Base-by-base conservation (phyloP, 2,888 invertebrate species). In the Drosophila ezoana region DNA sequence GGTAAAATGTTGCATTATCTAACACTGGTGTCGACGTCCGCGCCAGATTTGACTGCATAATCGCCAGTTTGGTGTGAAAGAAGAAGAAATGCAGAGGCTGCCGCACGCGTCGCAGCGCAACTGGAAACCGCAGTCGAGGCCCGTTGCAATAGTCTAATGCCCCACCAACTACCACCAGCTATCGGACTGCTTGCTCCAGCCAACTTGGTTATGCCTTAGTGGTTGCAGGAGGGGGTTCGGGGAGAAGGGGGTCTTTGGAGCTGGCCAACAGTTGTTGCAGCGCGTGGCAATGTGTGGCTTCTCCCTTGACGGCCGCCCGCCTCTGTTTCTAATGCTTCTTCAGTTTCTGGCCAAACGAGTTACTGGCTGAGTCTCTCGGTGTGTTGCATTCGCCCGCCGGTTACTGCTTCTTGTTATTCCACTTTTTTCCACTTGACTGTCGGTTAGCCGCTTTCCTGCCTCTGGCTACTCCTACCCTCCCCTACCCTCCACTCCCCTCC, bases 341-440 rank as follows among this genome's bases (percentile, higher is more conserved):
- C 74, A 65, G 51, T 79, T 76, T 72, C 85, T 88, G 76, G 81
- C 79, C 77, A 90, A 89, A 87, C 90, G 76, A 83, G 89, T 83
- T 88, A 69, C 53, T 57, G 28, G 65, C 38, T 37, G 45, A 11
- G 8, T 51, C 14, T 33, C 13, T 28, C 3, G 35, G 23, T 14
- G 23, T 23, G 44, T 52, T 64, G 64, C 70, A 58, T 57, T 57
- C 49, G 60, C 51, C 63, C 45, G 61, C 38, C 58, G 72, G 48
- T 70, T 53, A 33, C 68, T 68, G 76, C 85, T 85, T 89, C 87
- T 89, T 85, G 88, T 74, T 89, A 88, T 83, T 87, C 83, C 88
- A 87, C 84, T 85, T 85, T 73, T 84, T 85, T 89, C 83, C 87
- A 83, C 87, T 83, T 89, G 82, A 72, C 81, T 79, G 77, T 74